Evolutionary conservation across 2,797 vertebrate genomes (phyloP), one percentile per base, ranked within the genome.

Genomic region (Parauchenoglanis ngamensis): DNA sequence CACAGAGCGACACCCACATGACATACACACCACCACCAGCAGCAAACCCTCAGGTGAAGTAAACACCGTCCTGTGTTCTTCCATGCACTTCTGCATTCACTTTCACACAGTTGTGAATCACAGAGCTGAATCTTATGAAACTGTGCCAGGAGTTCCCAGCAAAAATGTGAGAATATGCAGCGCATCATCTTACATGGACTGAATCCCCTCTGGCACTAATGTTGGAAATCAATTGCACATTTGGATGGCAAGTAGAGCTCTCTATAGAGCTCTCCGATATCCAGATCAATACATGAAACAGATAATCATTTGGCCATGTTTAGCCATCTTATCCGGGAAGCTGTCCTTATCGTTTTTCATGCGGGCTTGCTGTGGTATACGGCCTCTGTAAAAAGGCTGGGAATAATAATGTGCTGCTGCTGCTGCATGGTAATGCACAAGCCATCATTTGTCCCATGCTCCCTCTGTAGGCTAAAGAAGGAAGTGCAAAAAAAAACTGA

Each of bases 221-320:
- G 89, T 91, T 79, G 40, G 92, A 94, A 94, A 94, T 94, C 92
- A 90, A 95, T 93, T 86, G 73, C 61, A 21, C 84, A 54, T 93
- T 92, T 92, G 89, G 90, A 92, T 92, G 91, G 92, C 92, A 91
- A 89, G 88, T 31, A 85, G 84, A 92, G 92, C 93, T 57, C 63
- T 86, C 87, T 86, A 90, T 91, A 92, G 78, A 86, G 89, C 81
- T 90, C 92, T 87, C 93, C 88, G 86, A 93, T 94, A 92, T 56
- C 59, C 17, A 79, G 90, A 95, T 95, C 93, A 88, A 92, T 93
- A 89, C 86, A 77, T 0, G 67, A 90, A 92, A 92, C 92, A 91
- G 92, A 94, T 93, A 93, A 95, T 92, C 90, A 79, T 91, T 91
- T 91, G 84, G 87, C 91, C 88, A 91, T 93, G 76, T 91, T 91